phyloP scores from a whole-genome alignment of 2,797 vertebrate species.

The Bovichtus variegatus region DNA sequence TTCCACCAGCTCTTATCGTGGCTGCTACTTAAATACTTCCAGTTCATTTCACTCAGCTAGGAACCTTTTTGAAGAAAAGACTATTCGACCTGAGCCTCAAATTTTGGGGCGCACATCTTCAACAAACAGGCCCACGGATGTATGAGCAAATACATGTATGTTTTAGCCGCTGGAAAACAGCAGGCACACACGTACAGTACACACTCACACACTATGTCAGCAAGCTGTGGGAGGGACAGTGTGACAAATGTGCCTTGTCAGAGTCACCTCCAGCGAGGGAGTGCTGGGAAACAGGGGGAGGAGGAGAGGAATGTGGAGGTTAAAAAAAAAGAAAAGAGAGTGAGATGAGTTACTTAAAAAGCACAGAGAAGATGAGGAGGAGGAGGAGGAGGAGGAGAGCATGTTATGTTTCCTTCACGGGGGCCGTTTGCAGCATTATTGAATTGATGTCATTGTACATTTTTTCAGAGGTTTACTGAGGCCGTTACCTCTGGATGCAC shows the following conservation, averaged over 20 bases:
- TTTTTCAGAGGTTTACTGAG: constrained; percentile 31
- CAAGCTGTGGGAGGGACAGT: constrained; percentile 18
- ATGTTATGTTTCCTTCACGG: constrained; percentile 34
- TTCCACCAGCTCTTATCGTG: too few species aligned
- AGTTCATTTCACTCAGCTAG: too few species aligned
- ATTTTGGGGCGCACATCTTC: background rate
- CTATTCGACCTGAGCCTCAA: background rate
- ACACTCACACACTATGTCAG: background rate
- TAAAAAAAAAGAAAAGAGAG: background rate
- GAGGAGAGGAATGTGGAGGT: constrained; percentile 9
- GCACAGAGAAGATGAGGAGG: background rate
- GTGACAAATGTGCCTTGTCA: constrained; percentile 16
- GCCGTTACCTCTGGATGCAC: constrained; percentile 18
- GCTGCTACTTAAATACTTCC: too few species aligned
- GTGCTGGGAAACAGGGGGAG: background rate
- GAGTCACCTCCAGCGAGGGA: constrained; percentile 10
- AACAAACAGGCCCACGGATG: background rate
- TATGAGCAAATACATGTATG: background rate
- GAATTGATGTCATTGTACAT: constrained; percentile 25
- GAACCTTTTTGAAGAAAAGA: too few species aligned
- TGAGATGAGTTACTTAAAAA: constrained; percentile 1
- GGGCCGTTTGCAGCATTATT: constrained; percentile 18
- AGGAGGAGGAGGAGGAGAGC: background rate
- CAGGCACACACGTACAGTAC: background rate
- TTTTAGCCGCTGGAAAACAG: background rate